Base-by-base conservation (phyloP, 2,888 invertebrate species). In the Ochropleura plecta region DNA sequence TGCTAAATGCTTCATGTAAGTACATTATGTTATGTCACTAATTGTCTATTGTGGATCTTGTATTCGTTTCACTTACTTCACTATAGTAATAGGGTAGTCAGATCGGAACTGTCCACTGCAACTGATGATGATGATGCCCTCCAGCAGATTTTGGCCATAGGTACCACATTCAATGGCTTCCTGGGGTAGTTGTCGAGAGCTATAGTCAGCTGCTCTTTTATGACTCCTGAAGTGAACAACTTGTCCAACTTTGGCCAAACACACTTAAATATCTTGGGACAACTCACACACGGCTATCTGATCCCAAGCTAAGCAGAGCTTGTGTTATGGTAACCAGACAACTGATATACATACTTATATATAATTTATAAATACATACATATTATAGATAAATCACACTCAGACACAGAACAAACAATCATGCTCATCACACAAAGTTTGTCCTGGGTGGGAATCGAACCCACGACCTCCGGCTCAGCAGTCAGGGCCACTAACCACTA, bases 1-100 rank as follows among this genome's bases (percentile, higher is more conserved):
- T 51, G 55, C 46, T 49, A 42, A 46, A 74, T 0, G 4, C 42
- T 20, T 69, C 53, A 69, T 68, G 53, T 30, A 30, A 3, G 30
- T 16, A 57, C 40, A 51, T 53, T 53, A 60, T 42, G 12, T 62
- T 30, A 62, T 57, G 55, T 49, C 20, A 73, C 44, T n/a, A 44
- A 40, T 14, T 64, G 14, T 9, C 5, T 60, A 46, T 48, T 48
- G 20, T 78, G 48, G n/a, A 14, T 63, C 9, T 30, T n/a, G n/a
- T 10, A 46, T 7, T 10, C 20, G 8, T 60, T 40, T 72, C 2
- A 40, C 20, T 60, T 20, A n/a, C n/a, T n/a, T n/a, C n/a, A n/a
- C n/a, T 20, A 44, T 4, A 53, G n/a, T 53, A 53, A n/a, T n/a
- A 53, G n/a, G 53, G n/a, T 16, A 51, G 51, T 51, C 18, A 18